Base-by-base conservation (phyloP, 2,113 vertebrate species). In the Sylvia atricapilla region DNA sequence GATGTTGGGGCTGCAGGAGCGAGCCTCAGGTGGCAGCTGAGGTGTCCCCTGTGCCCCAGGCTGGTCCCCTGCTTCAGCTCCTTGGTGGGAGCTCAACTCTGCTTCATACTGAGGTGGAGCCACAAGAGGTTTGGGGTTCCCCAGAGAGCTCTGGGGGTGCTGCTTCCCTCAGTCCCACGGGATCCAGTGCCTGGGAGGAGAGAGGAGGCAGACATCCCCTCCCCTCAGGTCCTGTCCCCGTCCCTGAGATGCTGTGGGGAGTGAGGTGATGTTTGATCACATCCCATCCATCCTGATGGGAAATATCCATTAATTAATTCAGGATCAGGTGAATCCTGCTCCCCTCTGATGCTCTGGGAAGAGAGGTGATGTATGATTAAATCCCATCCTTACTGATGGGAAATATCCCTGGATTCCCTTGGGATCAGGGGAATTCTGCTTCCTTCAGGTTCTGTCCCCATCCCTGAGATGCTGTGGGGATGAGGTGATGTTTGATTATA, bases 81-180 rank as follows among this genome's bases (percentile, higher is more conserved):
- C 41, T 14, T 4, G 75, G 95, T 96, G 90, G 84, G 90, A 94
- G 93, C 89, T 93, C 96, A 93, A 94, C 94, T 95, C 95, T 68
- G 83, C 79, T 94, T 90, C 79, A 95, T 97, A 96, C 95, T 83
- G 82, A 85, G 94, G 81, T 95, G 96, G 95, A 96, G 84, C 52
- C 3, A 15, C 77, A n/a, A 46, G 76, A 69, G 60, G 93, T 97
- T 97, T 86, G 92, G 90, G 95, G 70, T 64, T 92, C 89, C 96
- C 76, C 68, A 72, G 6, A 2, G 62, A 78, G 88, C 93, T 30
- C 30, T 82, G 91, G 93, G 91, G 91, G 77, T 50, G 47, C 91
- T 91, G 86, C 89, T 77, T 37, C 59, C n/a, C 14, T 46, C 28
- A 39, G 4, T 68, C 88, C 82, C 5, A 2, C 46, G 3, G 63